Evolutionary conservation across 2,113 vertebrate genomes (phyloP), one percentile per base, ranked within the genome.

Genomic region (Upupa epops): DNA sequence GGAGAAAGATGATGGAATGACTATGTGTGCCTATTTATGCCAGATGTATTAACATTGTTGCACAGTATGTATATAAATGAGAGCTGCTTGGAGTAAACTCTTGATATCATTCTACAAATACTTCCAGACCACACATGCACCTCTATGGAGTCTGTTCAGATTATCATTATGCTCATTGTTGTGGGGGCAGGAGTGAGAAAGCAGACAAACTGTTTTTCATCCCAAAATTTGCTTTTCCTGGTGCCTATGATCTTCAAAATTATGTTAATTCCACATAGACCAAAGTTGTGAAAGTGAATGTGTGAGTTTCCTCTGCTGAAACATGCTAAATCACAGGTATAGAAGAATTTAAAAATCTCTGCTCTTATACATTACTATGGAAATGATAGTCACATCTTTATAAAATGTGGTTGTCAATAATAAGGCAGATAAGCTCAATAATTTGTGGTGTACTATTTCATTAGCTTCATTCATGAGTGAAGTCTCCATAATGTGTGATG

Each of bases 101-200:
- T 48, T 68, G 29, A 42, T 64, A 29, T 14, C 46, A 20, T 34
- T 42, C 25, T 72, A 26, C 5, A 56, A n/a, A 6, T 73, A 70
- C 51, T 73, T 79, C 37, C 45, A 81, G 61, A 71, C 16, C n/a
- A 78, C 20, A 63, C 13, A 2, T 9, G 26, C 11, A 66, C 10
- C 11, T 55, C 4, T 18, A 29, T 29, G 18, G 49, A 66, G 5
- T 26, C 26, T 71, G 9, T 37, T 83, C n/a, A 45, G 22, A 74
- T 1, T 34, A n/a, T 40, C 36, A 3, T 31, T 42, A 22, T 3
- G 4, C 0, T 28, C 48, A 76, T 66, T 31, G 1, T 55, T 46
- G 4, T n/a, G 9, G 11, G 22, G 3, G 2, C 9, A 51, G 17
- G 5, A 2, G 11, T 34, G 13, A 68, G 56, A 84, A 54, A 60